Base-by-base conservation (phyloP, 1,140 invertebrate species). In the Chelonus insularis region DNA sequence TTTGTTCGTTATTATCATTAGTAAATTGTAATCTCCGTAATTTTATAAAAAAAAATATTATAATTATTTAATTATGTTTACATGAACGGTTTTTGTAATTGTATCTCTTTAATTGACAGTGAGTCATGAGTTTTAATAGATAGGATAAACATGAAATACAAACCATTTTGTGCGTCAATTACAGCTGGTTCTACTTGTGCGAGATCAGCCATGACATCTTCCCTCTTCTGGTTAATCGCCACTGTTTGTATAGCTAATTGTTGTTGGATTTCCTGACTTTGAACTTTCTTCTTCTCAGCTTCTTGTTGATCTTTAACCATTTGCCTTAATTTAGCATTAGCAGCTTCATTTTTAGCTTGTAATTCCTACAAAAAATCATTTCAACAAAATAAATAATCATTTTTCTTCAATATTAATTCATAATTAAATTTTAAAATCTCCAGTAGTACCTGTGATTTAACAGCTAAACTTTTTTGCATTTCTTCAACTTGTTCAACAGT, bases 291-390 rank as follows among this genome's bases (percentile, higher is more conserved):
- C 82, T 98, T 95, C 75, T 99, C 97, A 8, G 98, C 98, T 83
- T 99, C 97, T 73, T 99, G 97, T 80, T 99, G 98, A 81, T 99
- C 96, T 82, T 97, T 96, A 36, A 98, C 91, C 98, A 99, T 99
- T 78, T 99, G 96, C 68, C 95, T 91, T 9, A 99, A 84, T 84
- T 99, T 99, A 1, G 93, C 91, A 83, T 99, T 99, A 16, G 98
- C 98, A 8, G 96, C 94, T 73, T 96, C 94, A 77, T 99, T 99
- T 83, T 99, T 99, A n/a, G 93, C 92, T 86, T 98, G 93, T 32
- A 99, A 80, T 83, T 99, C 96, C 83, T 93, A 62, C 18, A 45
- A 45, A 43, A 56, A 48, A n/a, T n/a, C n/a, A n/a, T n/a, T n/a
- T n/a, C n/a, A n/a, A n/a, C n/a, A n/a, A n/a, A n/a, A n/a, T n/a